Conservation (phyloP, 2,113 vertebrate genomes). For the Pardalotus punctatus region DNA sequence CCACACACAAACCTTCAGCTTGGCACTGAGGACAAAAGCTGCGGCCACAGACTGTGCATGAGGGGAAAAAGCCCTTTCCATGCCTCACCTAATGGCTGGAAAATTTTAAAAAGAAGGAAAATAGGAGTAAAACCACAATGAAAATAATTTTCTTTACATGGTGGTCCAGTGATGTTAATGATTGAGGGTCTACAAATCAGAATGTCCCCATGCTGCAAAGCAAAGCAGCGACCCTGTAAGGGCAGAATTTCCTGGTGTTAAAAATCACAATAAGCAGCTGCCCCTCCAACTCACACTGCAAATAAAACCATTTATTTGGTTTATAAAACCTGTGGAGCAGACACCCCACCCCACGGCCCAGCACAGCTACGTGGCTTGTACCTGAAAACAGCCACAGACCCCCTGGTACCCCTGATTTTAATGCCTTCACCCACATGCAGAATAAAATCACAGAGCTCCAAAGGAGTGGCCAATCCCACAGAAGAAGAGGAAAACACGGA, state of each 20-base stretch:
- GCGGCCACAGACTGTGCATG: background rate
- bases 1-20: background rate
- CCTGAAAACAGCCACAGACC: background rate
- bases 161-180: background rate
- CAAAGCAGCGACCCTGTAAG: background rate
- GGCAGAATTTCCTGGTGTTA: background rate
- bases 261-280: background rate
- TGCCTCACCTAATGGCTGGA: background rate
- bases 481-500: background rate
- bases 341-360: fast-evolving
- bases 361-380: background rate
- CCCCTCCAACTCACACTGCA: background rate
- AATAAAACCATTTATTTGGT: background rate
- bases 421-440: background rate
- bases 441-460: background rate
- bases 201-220: background rate
- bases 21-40: fast-evolving
- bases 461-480: background rate
- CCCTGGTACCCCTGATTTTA: background rate
- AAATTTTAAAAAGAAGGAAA: background rate
- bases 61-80: background rate
- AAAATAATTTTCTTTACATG: background rate
- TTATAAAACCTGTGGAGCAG: background rate
- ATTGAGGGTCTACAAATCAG: background rate
- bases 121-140: background rate